Base-by-base conservation (phyloP, 92 coral and sea anemone species). In the Palythoa grandis region DNA sequence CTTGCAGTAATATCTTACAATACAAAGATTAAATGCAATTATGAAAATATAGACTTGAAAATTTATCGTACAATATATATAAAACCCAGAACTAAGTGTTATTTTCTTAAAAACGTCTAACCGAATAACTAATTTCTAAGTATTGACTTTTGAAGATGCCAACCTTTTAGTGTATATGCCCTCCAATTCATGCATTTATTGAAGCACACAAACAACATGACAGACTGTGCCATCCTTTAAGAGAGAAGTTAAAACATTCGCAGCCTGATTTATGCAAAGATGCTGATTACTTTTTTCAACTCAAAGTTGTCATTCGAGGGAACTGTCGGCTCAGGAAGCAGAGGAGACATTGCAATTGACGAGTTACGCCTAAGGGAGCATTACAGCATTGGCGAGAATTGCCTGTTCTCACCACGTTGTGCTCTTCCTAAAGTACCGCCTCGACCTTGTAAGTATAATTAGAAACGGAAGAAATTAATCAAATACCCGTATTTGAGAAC, bases 341-440 rank as follows among this genome's bases (percentile, higher is more conserved):
- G 58, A 39, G 72, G 84, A 11, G 84, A 79, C 57, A 79, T 79
- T 63, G 84, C 84, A 12, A n/a, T 79, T 38, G 84, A 79, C 38
- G 84, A 63, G 47, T 61, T 79, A 19, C 61, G 72, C 52, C 15
- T 79, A 57, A 65, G n/a, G 3, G 84, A 79, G 16, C 84, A 63
- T 35, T 16, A 35, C 4, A 58, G 4, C 20, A 60, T 79, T 23
- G 84, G 72, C 0, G 48, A 35, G 10, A 60, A 58, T 7, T 78
- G 83, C 38, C 52, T 78, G 22, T 60, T 78, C 12, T 57, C 83
- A 60, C 83, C 83, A 78, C 70, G 39, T 2, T 78, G 83, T 29
- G 72, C 72, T 4, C 2, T 35, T 35, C 83, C 72, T 5, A 43
- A 4, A 61, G 70, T 19, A 7, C 47, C 40, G 15, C 3, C 69